Conservation (phyloP, 2,888 invertebrate genomes). For the Philereme transversata region DNA sequence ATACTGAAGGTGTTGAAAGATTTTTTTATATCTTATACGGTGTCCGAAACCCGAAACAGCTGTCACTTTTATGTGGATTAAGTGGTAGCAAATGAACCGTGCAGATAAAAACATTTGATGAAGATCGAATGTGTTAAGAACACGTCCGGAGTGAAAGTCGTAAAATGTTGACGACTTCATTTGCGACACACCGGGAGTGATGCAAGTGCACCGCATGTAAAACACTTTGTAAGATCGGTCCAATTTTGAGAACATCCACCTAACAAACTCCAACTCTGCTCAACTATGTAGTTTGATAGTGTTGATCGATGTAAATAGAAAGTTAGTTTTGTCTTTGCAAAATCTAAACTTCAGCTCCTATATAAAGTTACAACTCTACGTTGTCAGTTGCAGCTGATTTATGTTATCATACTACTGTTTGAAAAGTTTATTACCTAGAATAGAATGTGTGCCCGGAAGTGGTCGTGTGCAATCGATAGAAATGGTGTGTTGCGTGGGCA, state of each 20-base stretch:
- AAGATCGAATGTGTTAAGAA: slow-evolving; percentile 28
- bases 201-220: slow-evolving; percentile 25
- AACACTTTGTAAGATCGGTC: slow-evolving; percentile 12
- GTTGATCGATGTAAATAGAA: slow-evolving; percentile 48
- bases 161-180: slow-evolving; percentile 35
- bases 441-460: neutral
- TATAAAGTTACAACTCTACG: slow-evolving; percentile 12
- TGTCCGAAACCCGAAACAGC: too few species aligned
- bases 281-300: slow-evolving; percentile 38
- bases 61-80: neutral
- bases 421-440: neutral
- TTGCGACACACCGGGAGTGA: slow-evolving; percentile 10
- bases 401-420: slow-evolving; percentile 5
- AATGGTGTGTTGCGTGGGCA: slow-evolving; percentile 59
- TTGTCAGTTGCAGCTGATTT: slow-evolving; percentile 40
- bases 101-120: slow-evolving; percentile 9
- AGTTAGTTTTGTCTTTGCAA: slow-evolving; percentile 10
- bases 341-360: slow-evolving; percentile 7
- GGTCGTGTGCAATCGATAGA: slow-evolving; percentile 1
- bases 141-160: slow-evolving; percentile 22
- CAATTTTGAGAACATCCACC: slow-evolving; percentile 11
- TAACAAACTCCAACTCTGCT: slow-evolving; percentile 23
- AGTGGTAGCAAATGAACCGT: neutral
- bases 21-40: too few species aligned
- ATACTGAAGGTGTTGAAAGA: too few species aligned